phyloP scores from a whole-genome alignment of 2,113 vertebrate species.

The Calypte anna region DNA sequence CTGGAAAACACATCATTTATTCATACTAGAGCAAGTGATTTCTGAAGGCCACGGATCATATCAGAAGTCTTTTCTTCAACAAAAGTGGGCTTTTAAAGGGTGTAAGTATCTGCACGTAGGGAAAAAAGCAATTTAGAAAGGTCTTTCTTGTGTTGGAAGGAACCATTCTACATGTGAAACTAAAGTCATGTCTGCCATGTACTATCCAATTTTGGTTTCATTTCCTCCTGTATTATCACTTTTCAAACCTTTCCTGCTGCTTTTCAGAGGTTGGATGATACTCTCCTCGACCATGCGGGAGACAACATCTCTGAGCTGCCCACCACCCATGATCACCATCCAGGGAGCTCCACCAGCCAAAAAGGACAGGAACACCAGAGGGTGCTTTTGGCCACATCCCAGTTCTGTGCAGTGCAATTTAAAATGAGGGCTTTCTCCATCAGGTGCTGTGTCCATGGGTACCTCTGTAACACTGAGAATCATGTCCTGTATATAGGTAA shows the following conservation, averaged over 20 bases:
- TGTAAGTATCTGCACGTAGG: neutral
- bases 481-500: rapidly evolving
- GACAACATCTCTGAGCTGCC: neutral
- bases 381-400: rapidly evolving
- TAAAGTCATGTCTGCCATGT: neutral
- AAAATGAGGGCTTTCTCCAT: rapidly evolving
- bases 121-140: neutral
- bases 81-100: neutral
- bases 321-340: rapidly evolving
- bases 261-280: rapidly evolving
- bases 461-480: neutral
- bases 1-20: neutral
- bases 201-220: neutral
- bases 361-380: neutral
- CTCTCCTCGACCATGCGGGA: neutral
- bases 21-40: neutral
- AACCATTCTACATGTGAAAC: neutral
- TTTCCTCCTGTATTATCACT: neutral
- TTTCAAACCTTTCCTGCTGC: neutral
- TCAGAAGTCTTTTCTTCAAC: neutral
- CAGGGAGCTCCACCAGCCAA: neutral
- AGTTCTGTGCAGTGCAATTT: too few relatives aligned
- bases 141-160: neutral
- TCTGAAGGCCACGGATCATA: neutral
- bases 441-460: rapidly evolving